Evolutionary conservation across 1,140 invertebrate genomes (phyloP).

Genomic region (Periplaneta americana): DNA sequence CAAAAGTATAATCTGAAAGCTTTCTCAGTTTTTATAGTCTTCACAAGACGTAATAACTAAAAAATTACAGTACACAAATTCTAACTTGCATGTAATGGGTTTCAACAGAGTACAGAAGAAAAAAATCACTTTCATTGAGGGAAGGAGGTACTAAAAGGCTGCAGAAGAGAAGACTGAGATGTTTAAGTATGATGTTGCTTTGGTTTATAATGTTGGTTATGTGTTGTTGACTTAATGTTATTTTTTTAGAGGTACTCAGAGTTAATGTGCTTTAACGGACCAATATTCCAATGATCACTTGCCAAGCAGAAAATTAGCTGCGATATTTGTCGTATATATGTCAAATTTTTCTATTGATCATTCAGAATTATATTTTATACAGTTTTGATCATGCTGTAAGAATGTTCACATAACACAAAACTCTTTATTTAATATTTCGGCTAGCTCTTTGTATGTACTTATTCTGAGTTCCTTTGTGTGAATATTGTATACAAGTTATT

Average conservation of each 20-base stretch:
- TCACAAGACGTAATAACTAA: background rate
- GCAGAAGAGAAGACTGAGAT: background rate
- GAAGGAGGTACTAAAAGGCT: background rate
- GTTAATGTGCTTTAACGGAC: background rate
- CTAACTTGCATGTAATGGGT: background rate
- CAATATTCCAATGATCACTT: background rate
- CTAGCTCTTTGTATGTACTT: too few species aligned
- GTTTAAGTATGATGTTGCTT: background rate
- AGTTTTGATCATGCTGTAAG: background rate
- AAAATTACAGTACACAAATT: background rate
- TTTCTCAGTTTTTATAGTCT: background rate
- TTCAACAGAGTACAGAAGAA: background rate
- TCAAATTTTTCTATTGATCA: background rate
- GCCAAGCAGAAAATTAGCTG: background rate
- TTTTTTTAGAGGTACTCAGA: background rate
- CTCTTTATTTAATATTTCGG: too few species aligned
- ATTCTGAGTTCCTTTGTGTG: too few species aligned
- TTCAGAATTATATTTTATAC: background rate
- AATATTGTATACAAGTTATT: too few species aligned
- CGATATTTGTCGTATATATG: background rate
- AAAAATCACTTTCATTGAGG: too few species aligned
- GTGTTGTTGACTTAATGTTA: background rate
- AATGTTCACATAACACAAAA: too few species aligned
- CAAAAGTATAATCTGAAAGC: too few species aligned
- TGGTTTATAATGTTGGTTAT: too few species aligned